Base-by-base conservation (phyloP, 2,113 vertebrate species). In the Labeo catla region DNA sequence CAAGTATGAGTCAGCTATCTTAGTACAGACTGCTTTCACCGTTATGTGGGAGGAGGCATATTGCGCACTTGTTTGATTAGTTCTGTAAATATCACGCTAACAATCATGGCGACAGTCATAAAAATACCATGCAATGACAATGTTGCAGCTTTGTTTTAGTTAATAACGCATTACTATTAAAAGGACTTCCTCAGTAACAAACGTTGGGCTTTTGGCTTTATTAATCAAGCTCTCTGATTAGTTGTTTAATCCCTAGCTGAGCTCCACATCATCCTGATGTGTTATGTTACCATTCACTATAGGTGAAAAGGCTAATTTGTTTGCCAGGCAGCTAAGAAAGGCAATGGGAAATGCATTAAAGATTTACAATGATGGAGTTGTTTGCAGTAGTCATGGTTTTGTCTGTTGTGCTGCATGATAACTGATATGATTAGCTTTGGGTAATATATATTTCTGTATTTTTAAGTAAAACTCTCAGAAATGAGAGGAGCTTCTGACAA, bases 61-160 rank as follows among this genome's bases (percentile, higher is more conserved):
- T 43, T 61, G 21, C 47, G 11, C 4, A 34, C 79, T 81, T 81
- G 79, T 81, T 81, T 81, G 59, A 81, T 49, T 47, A 28, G 79
- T 49, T 63, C 43, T 45, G 13, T 63, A 65, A 49, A 81, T 65
- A 65, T 61, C 59, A 45, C 10, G 7, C 13, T 16, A 49, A 63
- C 21, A 81, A 65, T 81, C 12, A 81, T 65, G 1, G 12, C 4
- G 43, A 28, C 5, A 0, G 43, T 15, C 21, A n/a, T 65, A 80
- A 45, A 80, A 80, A 80, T 80, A 80, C 54, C 79, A 81, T 0
- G 47, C 78, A 15, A 47, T 23, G 59, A 47, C 79, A 81, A 49
- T 15, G 13, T 19, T 3, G 4, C 4, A 13, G 39, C 59, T 65
- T 81, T 81, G 79, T 65, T 65, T 7, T 45, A 16, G 8, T 47